Conservation (phyloP, 2,888 invertebrate species). For the Pseudococcus viburni region DNA sequence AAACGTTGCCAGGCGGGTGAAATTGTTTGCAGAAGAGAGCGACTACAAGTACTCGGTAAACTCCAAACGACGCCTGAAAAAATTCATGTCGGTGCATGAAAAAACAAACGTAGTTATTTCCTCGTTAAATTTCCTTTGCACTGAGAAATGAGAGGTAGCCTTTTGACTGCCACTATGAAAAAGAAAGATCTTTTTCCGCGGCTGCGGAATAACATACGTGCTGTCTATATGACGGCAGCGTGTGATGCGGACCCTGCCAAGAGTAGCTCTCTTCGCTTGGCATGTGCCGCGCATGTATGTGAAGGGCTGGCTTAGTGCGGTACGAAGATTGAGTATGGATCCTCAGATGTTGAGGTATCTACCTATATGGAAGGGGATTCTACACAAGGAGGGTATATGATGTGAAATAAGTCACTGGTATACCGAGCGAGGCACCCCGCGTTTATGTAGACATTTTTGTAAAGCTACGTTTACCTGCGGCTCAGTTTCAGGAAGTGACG, state of each 20-base stretch:
- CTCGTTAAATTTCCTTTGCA: neutral
- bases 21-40: neutral
- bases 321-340: neutral
- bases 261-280: too few species aligned
- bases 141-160: neutral
- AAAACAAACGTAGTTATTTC: neutral
- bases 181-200: neutral
- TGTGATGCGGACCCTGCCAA: too few species aligned
- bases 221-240: neutral
- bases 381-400: too few species aligned
- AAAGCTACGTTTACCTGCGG: neutral
- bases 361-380: too few species aligned
- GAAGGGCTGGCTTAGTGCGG: too few species aligned
- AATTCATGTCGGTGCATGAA: neutral
- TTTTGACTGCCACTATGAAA: neutral
- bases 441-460: neutral
- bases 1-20: neutral
- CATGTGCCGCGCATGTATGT: too few species aligned
- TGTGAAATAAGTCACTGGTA: too few species aligned
- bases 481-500: conserved; percentile 3
- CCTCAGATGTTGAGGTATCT: neutral
- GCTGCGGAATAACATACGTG: neutral
- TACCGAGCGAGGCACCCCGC: too few species aligned
- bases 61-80: neutral
- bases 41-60: neutral